Percentiles rank a stretch among this genome's conserved stretches.
Evolutionary conservation across 2,888 invertebrate genomes (phyloP).

Genomic region (Mythimna albipuncta): DNA sequence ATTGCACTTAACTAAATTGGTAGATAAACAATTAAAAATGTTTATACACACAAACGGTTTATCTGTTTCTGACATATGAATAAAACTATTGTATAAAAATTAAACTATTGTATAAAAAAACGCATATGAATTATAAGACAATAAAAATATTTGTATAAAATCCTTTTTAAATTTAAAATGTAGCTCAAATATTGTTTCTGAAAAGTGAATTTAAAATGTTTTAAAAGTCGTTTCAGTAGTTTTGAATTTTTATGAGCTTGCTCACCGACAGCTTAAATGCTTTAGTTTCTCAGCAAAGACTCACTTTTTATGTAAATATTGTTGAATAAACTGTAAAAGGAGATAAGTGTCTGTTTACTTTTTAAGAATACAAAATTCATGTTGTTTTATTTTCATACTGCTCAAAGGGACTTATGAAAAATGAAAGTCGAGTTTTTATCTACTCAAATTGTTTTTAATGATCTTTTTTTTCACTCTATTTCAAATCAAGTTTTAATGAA

Average conservation of each 20-base stretch:
- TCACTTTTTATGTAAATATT: slow-evolving; percentile 13
- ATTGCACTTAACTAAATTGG: not conserved
- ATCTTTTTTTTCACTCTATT: no score
- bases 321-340: not conserved
- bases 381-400: no score
- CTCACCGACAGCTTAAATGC: slow-evolving; percentile 11
- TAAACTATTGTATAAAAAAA: slow-evolving; percentile 2
- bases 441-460: no score
- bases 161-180: slow-evolving; percentile 1
- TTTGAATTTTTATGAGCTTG: slow-evolving; percentile 41
- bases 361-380: not conserved
- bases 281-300: slow-evolving; percentile 1
- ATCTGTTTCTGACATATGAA: not conserved
- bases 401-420: no score
- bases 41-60: not conserved
- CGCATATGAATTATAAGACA: slow-evolving; percentile 7
- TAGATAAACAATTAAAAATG: not conserved
- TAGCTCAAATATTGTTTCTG: slow-evolving; percentile 14
- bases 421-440: no score
- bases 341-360: not conserved
- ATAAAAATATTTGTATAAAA: slow-evolving; percentile 17
- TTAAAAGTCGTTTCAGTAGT: slow-evolving; percentile 36
- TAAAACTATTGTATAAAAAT: not conserved
- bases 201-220: slow-evolving; percentile 40
- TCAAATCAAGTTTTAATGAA: no score